phyloP scores from a whole-genome alignment of 1,140 invertebrate genomes.

The Antheraea mylitta region DNA sequence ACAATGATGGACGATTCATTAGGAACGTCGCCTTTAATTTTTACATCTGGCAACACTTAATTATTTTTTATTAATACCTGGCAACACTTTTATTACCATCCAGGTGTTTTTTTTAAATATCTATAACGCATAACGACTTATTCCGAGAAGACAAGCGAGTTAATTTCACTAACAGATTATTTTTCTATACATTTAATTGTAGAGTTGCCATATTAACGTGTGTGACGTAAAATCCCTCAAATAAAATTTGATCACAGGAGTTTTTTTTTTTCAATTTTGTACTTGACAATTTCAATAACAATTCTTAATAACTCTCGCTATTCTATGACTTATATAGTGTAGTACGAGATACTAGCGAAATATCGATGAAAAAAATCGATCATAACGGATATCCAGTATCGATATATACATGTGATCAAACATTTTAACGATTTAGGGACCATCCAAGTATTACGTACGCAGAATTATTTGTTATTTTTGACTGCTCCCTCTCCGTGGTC shows the following conservation, averaged over 20 bases:
- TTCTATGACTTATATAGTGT: background rate
- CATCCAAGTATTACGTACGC: too few species aligned
- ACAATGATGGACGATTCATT: slow-evolving; percentile 15
- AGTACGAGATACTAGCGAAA: background rate
- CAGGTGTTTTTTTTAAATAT: background rate
- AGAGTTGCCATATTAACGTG: too few species aligned
- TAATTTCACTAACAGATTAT: background rate
- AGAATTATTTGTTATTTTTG: too few species aligned
- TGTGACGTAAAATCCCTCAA: too few species aligned
- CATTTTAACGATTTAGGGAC: too few species aligned
- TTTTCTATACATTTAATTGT: background rate
- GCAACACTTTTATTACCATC: background rate
- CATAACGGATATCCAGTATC: background rate
- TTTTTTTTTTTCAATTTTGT: too few species aligned
- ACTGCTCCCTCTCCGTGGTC: too few species aligned
- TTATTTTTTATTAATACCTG: too few species aligned
- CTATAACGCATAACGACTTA: background rate
- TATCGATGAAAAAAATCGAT: background rate
- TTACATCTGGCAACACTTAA: slow-evolving; percentile 2
- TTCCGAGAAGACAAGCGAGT: background rate
- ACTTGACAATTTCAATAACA: too few species aligned
- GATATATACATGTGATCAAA: too few species aligned
- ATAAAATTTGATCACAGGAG: too few species aligned
- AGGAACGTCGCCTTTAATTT: background rate
- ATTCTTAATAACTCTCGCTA: background rate